Evolutionary conservation across 2,888 invertebrate species (phyloP), one percentile per base, ranked within the genome.

Genomic region (Cinara cedri): DNA sequence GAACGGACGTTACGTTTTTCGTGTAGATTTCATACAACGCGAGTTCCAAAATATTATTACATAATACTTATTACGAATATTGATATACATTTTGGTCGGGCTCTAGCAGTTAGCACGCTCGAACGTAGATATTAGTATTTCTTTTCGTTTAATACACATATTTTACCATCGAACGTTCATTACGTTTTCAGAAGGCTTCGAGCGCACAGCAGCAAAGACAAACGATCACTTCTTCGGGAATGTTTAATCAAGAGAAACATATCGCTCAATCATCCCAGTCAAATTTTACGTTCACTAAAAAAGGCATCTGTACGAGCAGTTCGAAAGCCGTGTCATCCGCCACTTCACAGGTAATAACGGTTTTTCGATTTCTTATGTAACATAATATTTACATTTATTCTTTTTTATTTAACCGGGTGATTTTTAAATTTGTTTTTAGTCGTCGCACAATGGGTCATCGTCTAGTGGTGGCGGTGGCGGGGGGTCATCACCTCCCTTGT

Each of bases 191-290:
- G 87, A 87, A 87, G 84, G 87, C 87, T 21, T 86, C 87, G 85
- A 86, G 86, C 57, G 90, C 91, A 74, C 91, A 92, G 82, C 93
- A 94, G 84, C 93, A 94, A 83, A 89, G 92, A 62, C 93, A 93
- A 85, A 93, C 92, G 2, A 91, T 93, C 83, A 93, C 93, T 4
- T 90, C 93, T 24, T 90, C 90, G 81, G 93, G 93, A 42, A 91
- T 93, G 85, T 92, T 91, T 84, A 94, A 93, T 85, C 88, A 89
- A 83, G 90, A 91, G 84, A 92, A 92, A 84, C 92, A 92, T 84
- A 89, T 92, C 82, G 91, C 93, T n/a, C 88, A 90, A 13, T 90
- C 90, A 60, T 89, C 90, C 24, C 92, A 93, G 84, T 92, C 93
- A 10, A 94, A 92, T 85, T 91, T 93, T 86, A 92, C 91, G 24